phyloP scores from a whole-genome alignment of 2,888 invertebrate genomes.

The Copidosoma aretas region DNA sequence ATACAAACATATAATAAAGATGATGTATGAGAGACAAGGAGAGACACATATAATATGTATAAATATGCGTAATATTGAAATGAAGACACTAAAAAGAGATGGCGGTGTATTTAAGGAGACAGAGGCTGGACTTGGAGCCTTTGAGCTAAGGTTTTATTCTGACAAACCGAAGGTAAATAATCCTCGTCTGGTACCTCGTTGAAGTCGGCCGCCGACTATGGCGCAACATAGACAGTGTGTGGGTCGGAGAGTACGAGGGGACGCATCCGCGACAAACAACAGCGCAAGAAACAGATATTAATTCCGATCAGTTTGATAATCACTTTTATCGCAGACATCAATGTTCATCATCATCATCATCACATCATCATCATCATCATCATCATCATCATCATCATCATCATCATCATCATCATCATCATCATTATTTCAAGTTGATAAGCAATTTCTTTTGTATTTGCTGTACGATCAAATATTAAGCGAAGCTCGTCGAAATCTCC shows the following conservation, averaged over 20 bases:
- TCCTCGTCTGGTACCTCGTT: constrained; percentile 86
- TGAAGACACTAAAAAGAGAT: constrained; percentile 22
- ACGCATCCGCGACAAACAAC: constrained; percentile 66
- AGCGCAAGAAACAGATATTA: constrained; percentile 60
- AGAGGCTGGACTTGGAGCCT: not conserved
- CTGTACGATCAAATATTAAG: too few relatives aligned
- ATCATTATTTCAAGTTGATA: too few relatives aligned
- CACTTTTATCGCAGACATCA: not conserved
- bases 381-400: too few relatives aligned
- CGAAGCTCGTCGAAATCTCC: too few relatives aligned
- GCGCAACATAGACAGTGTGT: constrained; percentile 22
- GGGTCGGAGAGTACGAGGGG: constrained; percentile 47
- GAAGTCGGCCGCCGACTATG: constrained; percentile 87
- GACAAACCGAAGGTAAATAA: constrained; percentile 87
- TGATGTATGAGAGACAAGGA: not conserved
- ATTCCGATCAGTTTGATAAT: constrained; percentile 55
- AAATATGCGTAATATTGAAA: too few relatives aligned
- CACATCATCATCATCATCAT: too few relatives aligned
- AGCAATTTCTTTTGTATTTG: too few relatives aligned
- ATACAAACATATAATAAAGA: not conserved
- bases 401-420: too few relatives aligned
- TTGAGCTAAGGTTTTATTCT: constrained; percentile 45
- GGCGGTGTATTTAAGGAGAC: constrained; percentile 7
- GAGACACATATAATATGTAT: not conserved
- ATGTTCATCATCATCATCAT: too few relatives aligned